Percentiles rank a stretch among this genome's conserved stretches.
Conservation (phyloP, 2,113 vertebrate genomes). For the Ageneiosus marmoratus region DNA sequence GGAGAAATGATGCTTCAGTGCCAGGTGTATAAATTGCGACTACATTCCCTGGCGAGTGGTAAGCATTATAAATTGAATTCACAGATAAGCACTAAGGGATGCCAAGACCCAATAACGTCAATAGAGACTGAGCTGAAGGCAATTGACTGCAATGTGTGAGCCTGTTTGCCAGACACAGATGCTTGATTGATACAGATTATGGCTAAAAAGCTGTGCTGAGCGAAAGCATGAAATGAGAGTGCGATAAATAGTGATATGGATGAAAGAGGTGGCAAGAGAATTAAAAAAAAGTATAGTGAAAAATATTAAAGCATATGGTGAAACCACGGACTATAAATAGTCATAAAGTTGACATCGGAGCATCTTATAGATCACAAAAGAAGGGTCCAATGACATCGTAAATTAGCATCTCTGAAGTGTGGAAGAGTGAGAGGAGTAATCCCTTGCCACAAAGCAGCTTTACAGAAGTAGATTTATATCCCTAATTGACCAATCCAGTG, state of each 20-base stretch:
- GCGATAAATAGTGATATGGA: neutral
- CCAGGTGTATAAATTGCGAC: slow-evolving; percentile 1
- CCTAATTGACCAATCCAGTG: neutral
- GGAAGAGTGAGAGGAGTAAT: neutral
- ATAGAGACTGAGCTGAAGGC: slow-evolving; percentile 41
- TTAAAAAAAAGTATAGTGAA: slow-evolving; percentile 15
- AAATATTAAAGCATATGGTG: slow-evolving; percentile 5
- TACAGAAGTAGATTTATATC: neutral
- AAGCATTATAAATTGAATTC: slow-evolving; percentile 56
- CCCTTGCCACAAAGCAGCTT: neutral
- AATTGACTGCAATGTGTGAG: slow-evolving; percentile 36
- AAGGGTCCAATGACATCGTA: neutral
- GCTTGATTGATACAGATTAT: slow-evolving; percentile 56
- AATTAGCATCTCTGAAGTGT: neutral
- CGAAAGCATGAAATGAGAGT: neutral
- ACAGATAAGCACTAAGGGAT: slow-evolving; percentile 36
- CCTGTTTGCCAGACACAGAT: slow-evolving; percentile 33
- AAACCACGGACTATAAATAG: neutral
- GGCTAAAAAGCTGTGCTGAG: slow-evolving; percentile 21
- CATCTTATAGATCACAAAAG: no score
- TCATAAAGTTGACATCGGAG: no score
- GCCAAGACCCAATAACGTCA: slow-evolving; percentile 45
- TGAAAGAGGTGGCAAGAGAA: neutral
- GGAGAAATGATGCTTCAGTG: slow-evolving; percentile 5
- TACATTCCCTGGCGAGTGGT: slow-evolving; percentile 21